Percentiles rank a stretch among this genome's conserved stretches.
Conservation (phyloP, 2,888 invertebrate genomes). For the Dasypolia templi region DNA sequence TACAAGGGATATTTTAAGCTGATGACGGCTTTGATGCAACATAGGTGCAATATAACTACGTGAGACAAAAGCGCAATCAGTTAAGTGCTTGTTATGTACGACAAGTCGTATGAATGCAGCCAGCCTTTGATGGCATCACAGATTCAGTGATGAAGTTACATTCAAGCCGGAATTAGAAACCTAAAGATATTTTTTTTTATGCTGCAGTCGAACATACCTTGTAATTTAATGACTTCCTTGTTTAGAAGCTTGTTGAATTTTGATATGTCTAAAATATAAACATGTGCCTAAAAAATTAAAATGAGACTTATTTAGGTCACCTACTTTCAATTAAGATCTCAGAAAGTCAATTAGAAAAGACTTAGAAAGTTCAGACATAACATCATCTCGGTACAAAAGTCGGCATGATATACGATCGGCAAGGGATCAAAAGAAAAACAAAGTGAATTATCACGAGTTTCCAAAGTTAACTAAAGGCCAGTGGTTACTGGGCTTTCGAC, state of each 20-base stretch:
- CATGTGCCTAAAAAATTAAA: no score
- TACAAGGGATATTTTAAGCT: slow-evolving; percentile 13
- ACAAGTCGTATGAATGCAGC: slow-evolving; percentile 38
- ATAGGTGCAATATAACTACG: slow-evolving; percentile 48
- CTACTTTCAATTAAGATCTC: slow-evolving; percentile 35
- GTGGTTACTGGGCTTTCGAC: slow-evolving; percentile 37
- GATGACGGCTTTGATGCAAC: slow-evolving; percentile 35
- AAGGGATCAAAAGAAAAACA: slow-evolving; percentile 62
- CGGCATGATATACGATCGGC: slow-evolving; percentile 55
- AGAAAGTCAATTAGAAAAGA: slow-evolving; percentile 52
- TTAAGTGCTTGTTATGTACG: slow-evolving; percentile 49
- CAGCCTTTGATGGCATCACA: slow-evolving; percentile 28
- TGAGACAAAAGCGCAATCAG: slow-evolving; percentile 57
- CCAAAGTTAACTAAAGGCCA: slow-evolving; percentile 49
- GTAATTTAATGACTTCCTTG: neutral
- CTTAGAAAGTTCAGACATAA: slow-evolving; percentile 57
- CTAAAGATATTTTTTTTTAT: neutral
- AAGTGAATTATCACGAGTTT: slow-evolving; percentile 58
- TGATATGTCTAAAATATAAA: neutral
- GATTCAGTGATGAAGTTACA: slow-evolving; percentile 21
- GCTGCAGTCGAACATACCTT: neutral
- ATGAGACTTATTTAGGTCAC: neutral
- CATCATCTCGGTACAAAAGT: slow-evolving; percentile 47
- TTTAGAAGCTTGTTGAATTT: neutral
- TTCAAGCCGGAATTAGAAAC: slow-evolving; percentile 7